A percentile compares a stretch with the other conserved stretches of the same genome.
Evolutionary conservation across 37 sponge, comb jelly and placozoan genomes (phyloP).

Genomic region (Haliclona indistincta): DNA sequence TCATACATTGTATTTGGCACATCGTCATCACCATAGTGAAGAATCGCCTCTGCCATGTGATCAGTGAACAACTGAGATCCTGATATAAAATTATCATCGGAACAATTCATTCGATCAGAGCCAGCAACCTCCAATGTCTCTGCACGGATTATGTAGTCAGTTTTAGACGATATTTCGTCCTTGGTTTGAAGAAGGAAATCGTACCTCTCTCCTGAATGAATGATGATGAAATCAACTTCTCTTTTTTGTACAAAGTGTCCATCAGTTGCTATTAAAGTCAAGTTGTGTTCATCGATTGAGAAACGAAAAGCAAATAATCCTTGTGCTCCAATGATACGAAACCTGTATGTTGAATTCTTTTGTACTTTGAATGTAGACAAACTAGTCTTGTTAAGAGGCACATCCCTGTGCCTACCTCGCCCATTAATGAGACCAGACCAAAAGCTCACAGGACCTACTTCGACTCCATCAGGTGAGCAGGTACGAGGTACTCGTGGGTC

Average conservation of each 20-base stretch:
- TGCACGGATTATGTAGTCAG: conserved; percentile 34
- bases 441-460: conserved; percentile 42
- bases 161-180: not conserved
- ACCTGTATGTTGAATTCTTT: conserved; percentile 47
- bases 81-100: no score
- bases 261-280: conserved; percentile 79
- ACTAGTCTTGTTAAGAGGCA: conserved; percentile 25
- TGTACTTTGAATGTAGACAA: conserved; percentile 45
- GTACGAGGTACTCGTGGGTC: not conserved
- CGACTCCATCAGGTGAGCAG: conserved; percentile 43
- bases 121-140: conserved; percentile 45
- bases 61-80: not conserved
- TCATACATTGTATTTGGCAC: conserved; percentile 20
- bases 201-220: conserved; percentile 82
- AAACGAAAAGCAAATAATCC: conserved; percentile 47
- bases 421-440: conserved; percentile 81
- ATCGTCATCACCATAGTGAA: conserved; percentile 48
- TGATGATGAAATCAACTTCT: conserved; percentile 62
- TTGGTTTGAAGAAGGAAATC: conserved; percentile 67
- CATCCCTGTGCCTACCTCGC: conserved; percentile 38
- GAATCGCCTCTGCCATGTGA: conserved; percentile 58
- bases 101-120: no score
- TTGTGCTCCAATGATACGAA: conserved; percentile 77
- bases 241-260: conserved; percentile 56
- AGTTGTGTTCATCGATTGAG: conserved; percentile 75